phyloP scores from a whole-genome alignment of 2,888 invertebrate species.

The Polyommatus icarus region DNA sequence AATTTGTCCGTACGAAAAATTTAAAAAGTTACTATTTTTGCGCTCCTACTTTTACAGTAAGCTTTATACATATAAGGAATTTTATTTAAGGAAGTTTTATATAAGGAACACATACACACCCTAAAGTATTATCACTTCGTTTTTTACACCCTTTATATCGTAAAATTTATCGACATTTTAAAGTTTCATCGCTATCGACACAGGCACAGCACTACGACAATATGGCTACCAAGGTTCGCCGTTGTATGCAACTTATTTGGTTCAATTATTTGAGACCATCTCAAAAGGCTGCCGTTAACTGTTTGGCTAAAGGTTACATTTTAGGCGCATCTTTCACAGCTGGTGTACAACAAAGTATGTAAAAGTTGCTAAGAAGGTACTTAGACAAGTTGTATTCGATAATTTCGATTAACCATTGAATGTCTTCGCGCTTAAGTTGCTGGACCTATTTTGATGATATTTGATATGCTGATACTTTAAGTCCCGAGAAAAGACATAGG shows the following conservation, averaged over 20 bases:
- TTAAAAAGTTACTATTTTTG: too few species aligned
- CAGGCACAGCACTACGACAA: background rate
- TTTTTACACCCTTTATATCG: background rate
- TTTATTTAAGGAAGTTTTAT: too few species aligned
- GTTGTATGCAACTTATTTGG: constrained; percentile 12
- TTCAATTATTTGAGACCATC: background rate
- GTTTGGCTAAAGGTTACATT: background rate
- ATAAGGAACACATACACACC: too few species aligned
- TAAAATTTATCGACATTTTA: background rate
- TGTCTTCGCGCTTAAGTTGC: too few species aligned
- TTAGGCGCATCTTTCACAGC: background rate
- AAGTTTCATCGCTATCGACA: background rate
- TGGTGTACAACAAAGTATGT: background rate
- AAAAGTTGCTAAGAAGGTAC: background rate
- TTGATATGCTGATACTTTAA: too few species aligned
- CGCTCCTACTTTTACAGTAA: too few species aligned
- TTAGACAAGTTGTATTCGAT: background rate
- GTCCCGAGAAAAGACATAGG: too few species aligned
- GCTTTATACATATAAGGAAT: too few species aligned
- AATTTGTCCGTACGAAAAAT: too few species aligned
- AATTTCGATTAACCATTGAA: background rate
- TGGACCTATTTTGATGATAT: too few species aligned
- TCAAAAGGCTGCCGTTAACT: background rate
- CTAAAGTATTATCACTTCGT: too few species aligned
- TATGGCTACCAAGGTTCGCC: background rate